These are phyloP conservation scores for Notoglanidium macrostoma DNA, from an alignment of 2,797 vertebrate genomes.

Conservation along the genomic window DNA sequence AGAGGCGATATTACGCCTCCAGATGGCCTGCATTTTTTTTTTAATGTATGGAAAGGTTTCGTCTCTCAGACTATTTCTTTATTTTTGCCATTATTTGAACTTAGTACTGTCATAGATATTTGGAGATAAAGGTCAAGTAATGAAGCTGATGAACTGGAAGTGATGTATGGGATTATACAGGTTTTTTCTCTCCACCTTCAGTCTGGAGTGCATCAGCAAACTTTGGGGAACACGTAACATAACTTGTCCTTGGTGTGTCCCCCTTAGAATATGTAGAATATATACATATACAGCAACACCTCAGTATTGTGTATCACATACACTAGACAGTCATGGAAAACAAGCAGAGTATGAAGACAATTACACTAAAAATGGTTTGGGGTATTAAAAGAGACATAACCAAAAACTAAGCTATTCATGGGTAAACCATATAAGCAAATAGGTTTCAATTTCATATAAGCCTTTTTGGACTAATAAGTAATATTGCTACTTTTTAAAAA, in stretches of 20 bases:
- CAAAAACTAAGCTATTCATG: neutral
- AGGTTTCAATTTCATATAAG: neutral
- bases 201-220: neutral
- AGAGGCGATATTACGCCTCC: neutral
- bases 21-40: neutral
- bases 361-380: neutral
- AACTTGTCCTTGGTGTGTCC: neutral
- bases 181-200: neutral
- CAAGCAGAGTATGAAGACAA: neutral
- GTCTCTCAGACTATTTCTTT: neutral
- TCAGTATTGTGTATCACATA: neutral
- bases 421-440: neutral
- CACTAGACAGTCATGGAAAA: neutral
- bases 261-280: neutral
- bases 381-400: neutral
- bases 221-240: conserved; percentile 2
- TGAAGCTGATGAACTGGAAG: conserved; percentile 32
- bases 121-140: conserved; percentile 25
- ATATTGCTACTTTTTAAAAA: neutral
- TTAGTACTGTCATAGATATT: neutral
- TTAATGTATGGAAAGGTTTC: neutral
- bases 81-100: neutral
- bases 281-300: no score
- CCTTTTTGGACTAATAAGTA: neutral
- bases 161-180: conserved; percentile 32